Base-by-base conservation (phyloP, 2,888 invertebrate genomes). In the Platycnemis pennipes region DNA sequence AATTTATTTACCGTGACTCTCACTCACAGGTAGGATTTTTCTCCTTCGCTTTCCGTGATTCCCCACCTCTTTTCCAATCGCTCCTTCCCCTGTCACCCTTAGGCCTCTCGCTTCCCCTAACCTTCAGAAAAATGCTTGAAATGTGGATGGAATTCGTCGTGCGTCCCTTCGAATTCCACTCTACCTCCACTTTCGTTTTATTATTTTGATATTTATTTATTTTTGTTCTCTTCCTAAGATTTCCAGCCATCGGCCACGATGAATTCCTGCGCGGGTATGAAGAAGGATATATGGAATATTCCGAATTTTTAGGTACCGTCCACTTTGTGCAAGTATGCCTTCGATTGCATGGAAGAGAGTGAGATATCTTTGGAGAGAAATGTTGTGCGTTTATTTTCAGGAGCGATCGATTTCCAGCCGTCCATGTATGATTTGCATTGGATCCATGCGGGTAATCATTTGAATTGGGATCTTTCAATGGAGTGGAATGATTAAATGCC, bases 361-460 rank as follows among this genome's bases (percentile, higher is more conserved):
- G 77, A 37, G 37, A 77, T 37, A 37, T 37, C 37, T 16, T 11
- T 26, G 37, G 77, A 49, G 77, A n/a, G 77, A 77, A 77, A 77
- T 77, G 37, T 77, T 77, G 31, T 13, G 77, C 77, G 77, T 37
- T 77, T 37, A 37, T 37, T 77, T 77, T 26, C 77, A 13, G 77
- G 0, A 22, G 63, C 63, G 77, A 77, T 77, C 77, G 77, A 77
- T 77, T 77, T 8, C 11, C 31, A 13, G 77, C 77, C 37, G 2
- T 26, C 4, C 16, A 37, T 77, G 37, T 77, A 37, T 11, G 26
- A 63, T 5, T n/a, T n/a, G 63, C 26, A 26, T 31, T 37, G 77
- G 13, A 37, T 11, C 77, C 77, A 77, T 77, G 77, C 77, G 77
- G 77, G 77, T 77, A 77, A 77, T 77, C 77, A 77, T 77, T 77